Evolutionary conservation across 2,113 vertebrate species (phyloP).

Genomic region (Podocnemis expansa): DNA sequence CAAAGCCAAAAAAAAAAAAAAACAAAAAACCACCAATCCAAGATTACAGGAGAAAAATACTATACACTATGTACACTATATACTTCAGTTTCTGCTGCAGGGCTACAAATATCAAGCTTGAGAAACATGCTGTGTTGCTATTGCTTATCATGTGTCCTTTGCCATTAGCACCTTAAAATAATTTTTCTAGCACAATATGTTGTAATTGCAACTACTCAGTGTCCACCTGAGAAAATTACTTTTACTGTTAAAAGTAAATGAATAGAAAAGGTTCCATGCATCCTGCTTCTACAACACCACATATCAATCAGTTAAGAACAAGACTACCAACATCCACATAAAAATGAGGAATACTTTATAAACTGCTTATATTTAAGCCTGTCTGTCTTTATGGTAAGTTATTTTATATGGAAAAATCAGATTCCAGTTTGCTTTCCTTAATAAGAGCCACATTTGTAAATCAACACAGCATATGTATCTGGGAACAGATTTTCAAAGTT

Average conservation of each 20-base stretch:
- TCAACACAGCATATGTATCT: slow-evolving; percentile 6
- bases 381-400: neutral
- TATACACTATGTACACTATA: too few relatives aligned
- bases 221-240: slow-evolving; percentile 65
- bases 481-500: slow-evolving; percentile 16
- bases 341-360: neutral
- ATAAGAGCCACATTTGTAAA: slow-evolving; percentile 9
- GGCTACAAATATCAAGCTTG: slow-evolving; percentile 19
- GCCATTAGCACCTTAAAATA: slow-evolving; percentile 51
- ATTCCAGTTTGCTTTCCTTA: slow-evolving; percentile 28
- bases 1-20: slow-evolving; percentile 22
- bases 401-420: neutral
- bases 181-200: slow-evolving; percentile 47
- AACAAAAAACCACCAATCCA: neutral
- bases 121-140: slow-evolving; percentile 41
- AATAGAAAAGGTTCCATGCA: neutral
- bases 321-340: neutral
- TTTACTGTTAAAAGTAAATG: slow-evolving; percentile 52
- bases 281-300: neutral
- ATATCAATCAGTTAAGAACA: neutral
- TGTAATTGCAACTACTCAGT: slow-evolving; percentile 52
- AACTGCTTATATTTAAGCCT: slow-evolving; percentile 24
- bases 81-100: slow-evolving; percentile 5
- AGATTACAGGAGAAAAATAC: slow-evolving; percentile 30
- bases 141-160: slow-evolving; percentile 35